Conservation (phyloP, 2,113 vertebrate species). For the Archilochus colubris region DNA sequence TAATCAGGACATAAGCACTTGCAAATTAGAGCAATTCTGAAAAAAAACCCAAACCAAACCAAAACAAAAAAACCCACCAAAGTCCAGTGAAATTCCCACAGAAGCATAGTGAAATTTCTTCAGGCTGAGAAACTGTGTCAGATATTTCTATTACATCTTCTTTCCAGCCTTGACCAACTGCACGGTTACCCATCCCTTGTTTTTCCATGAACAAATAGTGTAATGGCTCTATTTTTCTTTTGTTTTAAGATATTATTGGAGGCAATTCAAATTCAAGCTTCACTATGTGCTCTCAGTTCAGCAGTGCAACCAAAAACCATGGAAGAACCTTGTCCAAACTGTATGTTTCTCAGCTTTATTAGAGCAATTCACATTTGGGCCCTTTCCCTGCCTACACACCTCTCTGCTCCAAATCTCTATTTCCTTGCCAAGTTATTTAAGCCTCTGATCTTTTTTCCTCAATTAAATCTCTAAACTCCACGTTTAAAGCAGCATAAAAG, state of each 20-base stretch:
- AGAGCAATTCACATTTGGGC: not conserved
- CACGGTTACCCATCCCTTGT: not conserved
- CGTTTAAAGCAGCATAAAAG: not conserved
- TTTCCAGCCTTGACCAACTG: not conserved
- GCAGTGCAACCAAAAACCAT: not conserved
- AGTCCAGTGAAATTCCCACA: not conserved
- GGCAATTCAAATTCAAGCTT: not conserved
- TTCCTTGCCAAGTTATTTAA: not conserved
- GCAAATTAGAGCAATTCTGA: not conserved
- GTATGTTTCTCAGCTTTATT: not conserved
- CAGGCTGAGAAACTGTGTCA: not conserved
- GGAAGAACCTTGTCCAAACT: not conserved
- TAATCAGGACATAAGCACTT: not conserved
- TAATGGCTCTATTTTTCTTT: not conserved
- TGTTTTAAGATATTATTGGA: not conserved
- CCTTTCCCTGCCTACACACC: not conserved
- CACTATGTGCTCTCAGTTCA: not conserved
- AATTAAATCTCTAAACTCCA: not conserved
- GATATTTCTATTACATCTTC: not conserved
- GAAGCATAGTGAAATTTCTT: not conserved
- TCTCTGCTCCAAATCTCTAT: not conserved
- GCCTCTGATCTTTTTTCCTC: not conserved
- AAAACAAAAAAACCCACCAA: not conserved
- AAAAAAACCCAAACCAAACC: not conserved
- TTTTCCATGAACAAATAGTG: not conserved